Conservation (phyloP, 2,888 invertebrate species). For the Sarcophaga carnaria region DNA sequence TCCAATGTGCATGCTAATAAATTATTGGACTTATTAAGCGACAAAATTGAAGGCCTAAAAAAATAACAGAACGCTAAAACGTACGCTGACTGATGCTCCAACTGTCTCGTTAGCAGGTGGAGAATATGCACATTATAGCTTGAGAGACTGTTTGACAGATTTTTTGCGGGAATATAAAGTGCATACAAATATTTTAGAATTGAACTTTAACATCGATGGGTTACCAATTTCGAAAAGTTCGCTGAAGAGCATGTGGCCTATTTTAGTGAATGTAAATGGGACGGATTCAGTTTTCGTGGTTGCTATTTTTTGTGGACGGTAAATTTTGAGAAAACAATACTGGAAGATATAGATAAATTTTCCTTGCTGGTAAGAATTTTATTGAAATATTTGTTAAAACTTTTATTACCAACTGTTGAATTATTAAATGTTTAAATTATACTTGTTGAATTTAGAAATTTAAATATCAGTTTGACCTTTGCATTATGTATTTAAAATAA, state of each 20-base stretch:
- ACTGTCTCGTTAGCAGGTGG: slow-evolving; percentile 8
- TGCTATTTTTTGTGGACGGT: slow-evolving; percentile 49
- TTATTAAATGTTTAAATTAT: too few relatives aligned
- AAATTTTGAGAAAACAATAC: too few relatives aligned
- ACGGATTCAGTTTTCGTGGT: slow-evolving; percentile 26
- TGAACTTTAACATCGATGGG: slow-evolving; percentile 62
- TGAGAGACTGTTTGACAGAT: slow-evolving; percentile 59
- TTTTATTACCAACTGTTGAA: too few relatives aligned
- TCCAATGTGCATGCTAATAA: slow-evolving; percentile 42
- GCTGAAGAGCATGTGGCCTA: slow-evolving; percentile 45
- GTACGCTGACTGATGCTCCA: slow-evolving; percentile 41
- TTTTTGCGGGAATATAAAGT: slow-evolving; percentile 49
- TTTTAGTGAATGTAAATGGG: slow-evolving; percentile 49
- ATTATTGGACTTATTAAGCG: slow-evolving; percentile 43
- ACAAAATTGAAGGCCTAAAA: slow-evolving; percentile 38
- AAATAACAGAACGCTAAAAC: slow-evolving; percentile 27
- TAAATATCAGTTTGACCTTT: too few relatives aligned
- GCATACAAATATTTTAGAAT: slow-evolving; percentile 38
- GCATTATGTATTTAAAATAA: too few relatives aligned
- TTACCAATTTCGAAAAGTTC: slow-evolving; percentile 64
- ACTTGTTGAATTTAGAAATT: too few relatives aligned
- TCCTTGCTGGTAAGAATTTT: too few relatives aligned
- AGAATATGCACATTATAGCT: slow-evolving; percentile 47
- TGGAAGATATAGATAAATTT: too few relatives aligned
- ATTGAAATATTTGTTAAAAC: too few relatives aligned